A percentile compares a stretch with the other conserved stretches of the same genome.
These are phyloP conservation scores for Xylota segnis DNA, from an alignment of 2,888 invertebrate genomes.

Conservation along the genomic window DNA sequence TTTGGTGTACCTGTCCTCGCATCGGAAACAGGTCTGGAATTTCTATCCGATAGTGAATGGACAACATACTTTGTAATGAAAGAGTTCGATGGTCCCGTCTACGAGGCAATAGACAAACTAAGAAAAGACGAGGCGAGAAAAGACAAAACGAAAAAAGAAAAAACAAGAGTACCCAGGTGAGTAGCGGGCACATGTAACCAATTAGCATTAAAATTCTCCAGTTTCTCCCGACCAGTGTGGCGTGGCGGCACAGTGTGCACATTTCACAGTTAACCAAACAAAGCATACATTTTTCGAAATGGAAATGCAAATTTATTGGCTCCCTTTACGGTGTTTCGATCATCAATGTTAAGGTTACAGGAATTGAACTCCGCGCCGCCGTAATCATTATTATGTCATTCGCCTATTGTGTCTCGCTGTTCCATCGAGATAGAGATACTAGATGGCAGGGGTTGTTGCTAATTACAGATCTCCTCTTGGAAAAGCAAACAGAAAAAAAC, in stretches of 20 bases:
- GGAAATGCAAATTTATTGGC: conserved; percentile 31
- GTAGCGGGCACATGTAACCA: conserved; percentile 70
- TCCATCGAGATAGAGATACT: too few species aligned
- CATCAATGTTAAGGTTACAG: conserved; percentile 68
- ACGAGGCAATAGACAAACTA: conserved; percentile 86
- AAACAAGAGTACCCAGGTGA: conserved; percentile 87
- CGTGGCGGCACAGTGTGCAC: background rate
- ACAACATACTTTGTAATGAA: conserved; percentile 89
- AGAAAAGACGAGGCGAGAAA: conserved; percentile 7
- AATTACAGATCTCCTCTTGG: conserved; percentile 55
- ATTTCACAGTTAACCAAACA: conserved; percentile 13
- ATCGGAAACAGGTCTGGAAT: conserved; percentile 87
- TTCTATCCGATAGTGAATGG: conserved; percentile 86
- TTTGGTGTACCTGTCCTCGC: conserved; percentile 88
- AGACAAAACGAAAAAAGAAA: conserved; percentile 7
- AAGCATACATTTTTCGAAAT: conserved; percentile 30
- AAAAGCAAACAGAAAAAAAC: background rate
- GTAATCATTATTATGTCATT: conserved; percentile 53
- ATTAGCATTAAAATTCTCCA: conserved; percentile 25
- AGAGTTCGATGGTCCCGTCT: conserved; percentile 89
- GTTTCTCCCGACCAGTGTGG: conserved; percentile 18
- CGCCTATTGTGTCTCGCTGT: background rate
- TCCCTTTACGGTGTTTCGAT: conserved; percentile 39
- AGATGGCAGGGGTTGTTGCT: conserved; percentile 35
- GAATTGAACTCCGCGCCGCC: conserved; percentile 51